Evolutionary conservation across 2,888 invertebrate genomes (phyloP).

Genomic region (Boloria selene): DNA sequence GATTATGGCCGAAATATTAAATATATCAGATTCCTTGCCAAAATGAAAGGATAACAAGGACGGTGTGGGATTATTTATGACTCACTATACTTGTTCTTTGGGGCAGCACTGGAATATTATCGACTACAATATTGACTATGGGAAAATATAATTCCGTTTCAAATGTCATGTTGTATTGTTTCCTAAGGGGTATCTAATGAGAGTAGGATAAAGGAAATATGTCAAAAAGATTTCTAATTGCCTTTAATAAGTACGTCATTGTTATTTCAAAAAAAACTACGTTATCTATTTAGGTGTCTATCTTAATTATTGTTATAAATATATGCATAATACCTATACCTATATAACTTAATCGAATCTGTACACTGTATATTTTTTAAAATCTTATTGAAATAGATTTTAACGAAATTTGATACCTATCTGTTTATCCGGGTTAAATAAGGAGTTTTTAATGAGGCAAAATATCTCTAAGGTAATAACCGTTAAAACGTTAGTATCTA

Average conservation of each 20-base stretch:
- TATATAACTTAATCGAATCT: too few species aligned
- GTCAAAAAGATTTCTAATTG: background rate
- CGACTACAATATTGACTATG: conserved; percentile 3
- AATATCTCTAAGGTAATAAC: too few species aligned
- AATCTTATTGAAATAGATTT: too few species aligned
- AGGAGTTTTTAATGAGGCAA: too few species aligned
- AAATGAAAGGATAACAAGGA: background rate
- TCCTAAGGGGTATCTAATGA: conserved; percentile 5
- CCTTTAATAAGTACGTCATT: background rate
- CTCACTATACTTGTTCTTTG: conserved; percentile 1
- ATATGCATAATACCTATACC: too few species aligned
- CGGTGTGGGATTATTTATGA: conserved; percentile 4
- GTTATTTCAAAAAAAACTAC: background rate
- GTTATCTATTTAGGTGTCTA: too few species aligned
- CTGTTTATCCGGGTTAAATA: too few species aligned
- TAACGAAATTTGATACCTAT: too few species aligned
- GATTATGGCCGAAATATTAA: background rate
- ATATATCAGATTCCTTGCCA: background rate
- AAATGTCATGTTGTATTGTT: conserved; percentile 21
- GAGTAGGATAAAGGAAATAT: conserved; percentile 6
- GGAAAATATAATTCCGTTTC: conserved; percentile 5
- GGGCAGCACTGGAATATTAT: background rate
- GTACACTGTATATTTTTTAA: too few species aligned
- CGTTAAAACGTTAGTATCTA: too few species aligned
- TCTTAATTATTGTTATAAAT: too few species aligned